phyloP scores from a whole-genome alignment of 2,888 invertebrate genomes.

The Tuta absoluta region DNA sequence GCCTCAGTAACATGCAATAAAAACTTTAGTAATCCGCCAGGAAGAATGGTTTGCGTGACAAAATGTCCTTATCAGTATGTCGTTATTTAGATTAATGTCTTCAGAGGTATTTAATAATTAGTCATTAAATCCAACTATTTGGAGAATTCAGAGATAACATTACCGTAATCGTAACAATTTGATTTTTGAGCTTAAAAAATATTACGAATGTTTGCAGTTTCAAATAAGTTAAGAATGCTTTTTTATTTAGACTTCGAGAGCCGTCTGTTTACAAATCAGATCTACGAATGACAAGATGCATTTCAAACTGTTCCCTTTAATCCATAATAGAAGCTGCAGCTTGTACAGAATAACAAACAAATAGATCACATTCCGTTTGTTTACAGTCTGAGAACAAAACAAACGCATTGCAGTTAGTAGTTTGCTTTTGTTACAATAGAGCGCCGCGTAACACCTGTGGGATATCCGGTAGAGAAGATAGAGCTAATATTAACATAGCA shows the following conservation, averaged over 20 bases:
- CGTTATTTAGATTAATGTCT: slow-evolving; percentile 18
- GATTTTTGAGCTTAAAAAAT: too few relatives aligned
- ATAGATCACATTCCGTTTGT: slow-evolving; percentile 19
- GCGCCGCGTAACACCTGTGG: slow-evolving; percentile 22
- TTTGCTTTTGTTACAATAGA: slow-evolving; percentile 18
- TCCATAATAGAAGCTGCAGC: slow-evolving; percentile 14
- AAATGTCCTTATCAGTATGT: slow-evolving; percentile 22
- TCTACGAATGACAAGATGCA: slow-evolving; percentile 19
- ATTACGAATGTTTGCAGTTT: not conserved
- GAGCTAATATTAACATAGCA: slow-evolving; percentile 4
- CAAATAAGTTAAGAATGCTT: not conserved
- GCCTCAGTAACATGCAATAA: slow-evolving; percentile 33
- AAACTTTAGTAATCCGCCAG: slow-evolving; percentile 21
- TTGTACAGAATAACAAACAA: slow-evolving; percentile 21
- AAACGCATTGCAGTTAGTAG: slow-evolving; percentile 23
- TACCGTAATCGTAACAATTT: too few relatives aligned
- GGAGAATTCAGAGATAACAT: too few relatives aligned
- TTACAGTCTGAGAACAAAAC: slow-evolving; percentile 19
- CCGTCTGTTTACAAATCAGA: not conserved
- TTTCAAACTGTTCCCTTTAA: slow-evolving; percentile 11
- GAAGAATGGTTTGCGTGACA: slow-evolving; percentile 18
- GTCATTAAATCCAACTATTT: slow-evolving; percentile 2
- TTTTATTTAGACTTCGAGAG: not conserved
- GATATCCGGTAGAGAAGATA: slow-evolving; percentile 18
- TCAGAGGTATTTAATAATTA: slow-evolving; percentile 10